Base-by-base conservation (phyloP, 2,797 vertebrate species). In the Alfaro cultratus region DNA sequence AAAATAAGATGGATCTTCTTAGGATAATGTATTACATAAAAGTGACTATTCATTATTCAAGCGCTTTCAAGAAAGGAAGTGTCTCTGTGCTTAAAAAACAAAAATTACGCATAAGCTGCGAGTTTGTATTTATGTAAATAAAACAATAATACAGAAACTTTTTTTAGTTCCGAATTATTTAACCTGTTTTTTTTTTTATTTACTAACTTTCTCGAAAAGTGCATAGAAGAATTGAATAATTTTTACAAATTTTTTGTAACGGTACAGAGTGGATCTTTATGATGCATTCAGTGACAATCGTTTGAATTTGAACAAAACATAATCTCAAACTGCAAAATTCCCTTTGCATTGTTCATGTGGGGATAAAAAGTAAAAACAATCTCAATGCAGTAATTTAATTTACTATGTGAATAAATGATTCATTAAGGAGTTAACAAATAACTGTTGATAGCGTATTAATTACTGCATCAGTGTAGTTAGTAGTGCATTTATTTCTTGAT, bases 1-100 rank as follows among this genome's bases (percentile, higher is more conserved):
- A 7, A 64, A 60, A 76, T 34, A n/a, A 43, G 8, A 57, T 11
- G 23, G 23, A 55, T 55, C 41, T 26, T 41, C 23, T 55, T 39
- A 43, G 39, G 53, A 43, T 41, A n/a, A 71, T 62, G 0, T 10
- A 9, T 71, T 6, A 15, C 26, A 70, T 31, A 41, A 18, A 70
- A 53, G 36, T 51, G 12, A 60, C 12, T 64, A 45, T 46, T 1
- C 31, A 21, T 5, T 68, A 67, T 74, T 26, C 60, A 74, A 73
- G 1, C 67, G 72, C 83, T 85, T 81, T 68, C 86, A 84, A 77
- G 88, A 88, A 82, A 86, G 82, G 87, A 89, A 89, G 85, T 86
- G 29, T 74, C 60, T 72, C 13, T 36, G n/a, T n/a, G 15, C 15
- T 39, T 41, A 13, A 5, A 31, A 29, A 7, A 16, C 8, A 4